Conservation (phyloP, 2,113 vertebrate genomes). For the Thunnus thynnus region DNA sequence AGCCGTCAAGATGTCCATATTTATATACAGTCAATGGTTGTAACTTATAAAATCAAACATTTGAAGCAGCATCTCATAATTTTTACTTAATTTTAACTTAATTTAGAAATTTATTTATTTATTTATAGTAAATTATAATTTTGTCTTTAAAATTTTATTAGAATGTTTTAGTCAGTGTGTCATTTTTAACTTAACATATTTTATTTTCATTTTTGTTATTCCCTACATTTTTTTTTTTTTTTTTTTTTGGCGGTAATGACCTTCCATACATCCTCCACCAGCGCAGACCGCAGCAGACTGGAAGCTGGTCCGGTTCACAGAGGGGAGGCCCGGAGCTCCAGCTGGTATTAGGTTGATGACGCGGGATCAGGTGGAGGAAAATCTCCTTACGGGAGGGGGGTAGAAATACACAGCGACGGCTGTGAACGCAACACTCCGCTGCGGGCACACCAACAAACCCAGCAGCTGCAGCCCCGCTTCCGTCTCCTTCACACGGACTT, state of each 20-base stretch:
- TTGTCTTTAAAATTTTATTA: too few relatives aligned
- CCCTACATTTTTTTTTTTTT: not conserved
- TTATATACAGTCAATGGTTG: too few relatives aligned
- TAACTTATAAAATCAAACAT: too few relatives aligned
- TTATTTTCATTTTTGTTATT: not conserved
- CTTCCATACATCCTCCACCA: not conserved
- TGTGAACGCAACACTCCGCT: constrained; percentile 24
- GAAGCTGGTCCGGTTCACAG: not conserved
- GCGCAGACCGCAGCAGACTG: not conserved
- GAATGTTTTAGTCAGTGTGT: too few relatives aligned
- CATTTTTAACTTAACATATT: too few relatives aligned
- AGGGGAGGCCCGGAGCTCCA: constrained; percentile 17
- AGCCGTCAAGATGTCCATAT: too few relatives aligned
- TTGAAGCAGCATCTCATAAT: too few relatives aligned
- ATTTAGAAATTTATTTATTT: too few relatives aligned
- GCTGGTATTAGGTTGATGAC: constrained; percentile 57
- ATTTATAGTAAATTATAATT: too few relatives aligned
- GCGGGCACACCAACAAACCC: not conserved
- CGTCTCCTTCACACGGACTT: not conserved
- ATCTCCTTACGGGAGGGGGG: not conserved
- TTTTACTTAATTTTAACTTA: too few relatives aligned
- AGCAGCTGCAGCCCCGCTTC: not conserved
- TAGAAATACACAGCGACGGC: not conserved
- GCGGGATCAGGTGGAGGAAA: constrained; percentile 58
- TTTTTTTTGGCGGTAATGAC: not conserved